Evolutionary conservation across 2,113 vertebrate species (phyloP), one percentile per base, ranked within the genome.

Genomic region (Forbesichthys agassizii): DNA sequence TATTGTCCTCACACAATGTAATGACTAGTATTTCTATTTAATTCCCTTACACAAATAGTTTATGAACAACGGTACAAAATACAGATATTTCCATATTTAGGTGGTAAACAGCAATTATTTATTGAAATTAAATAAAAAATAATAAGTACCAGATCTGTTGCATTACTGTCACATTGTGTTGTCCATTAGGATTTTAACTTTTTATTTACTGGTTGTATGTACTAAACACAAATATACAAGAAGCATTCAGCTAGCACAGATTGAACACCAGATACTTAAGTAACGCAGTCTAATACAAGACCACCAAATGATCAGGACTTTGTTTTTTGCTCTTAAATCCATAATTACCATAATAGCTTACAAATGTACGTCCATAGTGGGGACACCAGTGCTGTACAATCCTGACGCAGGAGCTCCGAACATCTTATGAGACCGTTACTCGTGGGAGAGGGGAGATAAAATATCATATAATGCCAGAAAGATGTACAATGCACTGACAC

Each of bases 401-500:
- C 91, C 86, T 89, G 92, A 89, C 91, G 78, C 89, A 90, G 90
- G 86, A 93, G 92, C 84, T 92, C 90, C 93, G 68, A 66, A 76
- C 78, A 91, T 95, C 92, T 95, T 92, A 93, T 95, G 94, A 91
- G 73, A 87, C 85, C 71, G 82, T 79, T 42, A 42, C 82, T 80
- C 70, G 64, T 59, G 76, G 71, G 75, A 69, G 74, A 68, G 46
- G 47, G 58, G 42, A 60, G 74, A 46, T 68, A 69, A 48, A 68
- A 82, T 71, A 36, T 3, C 72, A 71, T 33, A 47, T 94, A 94
- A 93, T 77, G 87, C 69, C 92, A 88, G 89, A 60, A 92, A 96
- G 95, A 96, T 96, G 93, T 96, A 98, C 95, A 97, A 94, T 91
- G 93, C 93, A 96, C 96, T 96, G 96, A 97, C 95, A 97, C 96